These are phyloP conservation scores for Pteria penguin DNA, from an alignment of 2,888 invertebrate genomes.

Conservation along the genomic window DNA sequence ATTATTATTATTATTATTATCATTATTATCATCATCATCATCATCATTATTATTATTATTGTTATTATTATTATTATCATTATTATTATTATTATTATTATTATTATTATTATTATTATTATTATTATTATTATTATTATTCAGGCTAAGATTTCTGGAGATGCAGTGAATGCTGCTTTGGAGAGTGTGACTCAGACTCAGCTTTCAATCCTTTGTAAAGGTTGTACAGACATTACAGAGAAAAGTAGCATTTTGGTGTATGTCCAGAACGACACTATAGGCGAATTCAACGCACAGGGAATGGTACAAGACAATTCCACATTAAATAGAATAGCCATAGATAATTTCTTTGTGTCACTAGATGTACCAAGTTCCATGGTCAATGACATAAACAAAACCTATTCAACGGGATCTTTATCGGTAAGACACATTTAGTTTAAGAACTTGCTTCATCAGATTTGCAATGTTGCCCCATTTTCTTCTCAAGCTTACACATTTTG, in stretches of 20 bases:
- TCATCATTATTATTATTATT: too few species aligned
- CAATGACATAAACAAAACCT: not conserved
- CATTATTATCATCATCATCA: too few species aligned
- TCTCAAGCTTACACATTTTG: too few species aligned
- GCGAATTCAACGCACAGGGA: not conserved
- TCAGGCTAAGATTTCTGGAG: slow-evolving; percentile 10
- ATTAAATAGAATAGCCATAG: not conserved
- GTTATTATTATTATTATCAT: too few species aligned
- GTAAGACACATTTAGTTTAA: too few species aligned
- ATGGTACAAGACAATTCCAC: not conserved
- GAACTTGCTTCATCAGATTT: too few species aligned
- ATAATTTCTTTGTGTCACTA: not conserved
- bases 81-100: too few species aligned
- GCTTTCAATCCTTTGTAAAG: slow-evolving; percentile 22
- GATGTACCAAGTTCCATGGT: not conserved
- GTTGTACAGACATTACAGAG: not conserved
- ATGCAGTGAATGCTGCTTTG: slow-evolving; percentile 21
- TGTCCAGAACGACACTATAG: slow-evolving; percentile 15
- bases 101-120: too few species aligned
- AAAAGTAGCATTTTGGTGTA: slow-evolving; percentile 2
- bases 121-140: not conserved
- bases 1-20: too few species aligned
- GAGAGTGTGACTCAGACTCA: slow-evolving; percentile 1
- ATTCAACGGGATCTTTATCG: not conserved
- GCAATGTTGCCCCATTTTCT: too few species aligned